Evolutionary conservation across 2,888 invertebrate genomes (phyloP).

Genomic region (Agrenia bidenticulata): DNA sequence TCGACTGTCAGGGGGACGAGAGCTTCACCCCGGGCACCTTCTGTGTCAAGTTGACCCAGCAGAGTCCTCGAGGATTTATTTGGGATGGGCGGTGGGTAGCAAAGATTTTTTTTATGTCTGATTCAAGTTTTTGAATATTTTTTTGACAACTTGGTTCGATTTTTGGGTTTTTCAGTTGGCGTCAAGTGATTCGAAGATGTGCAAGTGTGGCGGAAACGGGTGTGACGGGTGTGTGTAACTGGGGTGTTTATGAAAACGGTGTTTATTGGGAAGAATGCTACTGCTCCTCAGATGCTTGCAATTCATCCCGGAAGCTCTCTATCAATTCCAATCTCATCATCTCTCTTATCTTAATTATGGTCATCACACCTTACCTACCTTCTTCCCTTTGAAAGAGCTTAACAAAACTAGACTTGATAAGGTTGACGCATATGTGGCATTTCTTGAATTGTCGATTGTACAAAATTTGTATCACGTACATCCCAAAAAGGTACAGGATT

Average conservation of each 20-base stretch:
- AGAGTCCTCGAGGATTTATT: constrained; percentile 89
- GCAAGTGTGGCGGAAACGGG: constrained; percentile 81
- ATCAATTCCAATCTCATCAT: not conserved
- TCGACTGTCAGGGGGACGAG: constrained; percentile 92
- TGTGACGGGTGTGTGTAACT: constrained; percentile 92
- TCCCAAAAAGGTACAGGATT: no score
- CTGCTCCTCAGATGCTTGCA: constrained; percentile 88
- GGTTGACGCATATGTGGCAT: no score
- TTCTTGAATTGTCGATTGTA: not conserved
- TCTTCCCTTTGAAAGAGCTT: no score
- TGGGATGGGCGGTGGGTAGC: constrained; percentile 60
- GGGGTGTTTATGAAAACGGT: constrained; percentile 92
- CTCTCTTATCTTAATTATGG: no score
- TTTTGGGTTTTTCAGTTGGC: constrained; percentile 65
- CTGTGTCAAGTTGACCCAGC: constrained; percentile 91
- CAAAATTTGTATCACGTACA: no score
- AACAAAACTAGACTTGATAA: no score
- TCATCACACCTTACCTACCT: no score
- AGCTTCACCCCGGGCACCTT: constrained; percentile 92
- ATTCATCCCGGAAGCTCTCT: constrained; percentile 56
- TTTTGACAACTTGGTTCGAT: no score
- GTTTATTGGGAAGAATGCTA: constrained; percentile 97
- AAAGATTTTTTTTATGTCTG: not conserved
- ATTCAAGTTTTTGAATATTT: no score
- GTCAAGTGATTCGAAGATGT: constrained; percentile 85